Evolutionary conservation across 2,797 vertebrate genomes (phyloP).

Genomic region (Platalea minor): DNA sequence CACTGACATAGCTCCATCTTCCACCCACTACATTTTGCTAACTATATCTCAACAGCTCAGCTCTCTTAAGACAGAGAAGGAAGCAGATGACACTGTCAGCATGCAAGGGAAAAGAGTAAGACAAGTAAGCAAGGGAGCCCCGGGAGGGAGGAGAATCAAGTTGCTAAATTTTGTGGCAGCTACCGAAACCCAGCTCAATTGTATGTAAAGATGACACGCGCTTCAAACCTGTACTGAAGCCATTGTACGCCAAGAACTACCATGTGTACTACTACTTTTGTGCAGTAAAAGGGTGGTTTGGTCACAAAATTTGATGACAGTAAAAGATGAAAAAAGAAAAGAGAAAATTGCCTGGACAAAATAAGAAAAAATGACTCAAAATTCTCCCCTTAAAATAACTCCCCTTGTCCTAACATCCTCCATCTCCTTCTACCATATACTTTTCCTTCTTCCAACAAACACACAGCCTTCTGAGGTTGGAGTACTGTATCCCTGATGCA

Average conservation of each 20-base stretch:
- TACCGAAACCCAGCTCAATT: not conserved
- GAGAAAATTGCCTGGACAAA: not conserved
- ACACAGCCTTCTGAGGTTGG: not conserved
- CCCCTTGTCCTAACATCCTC: not conserved
- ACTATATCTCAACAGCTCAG: not conserved
- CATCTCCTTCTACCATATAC: not conserved
- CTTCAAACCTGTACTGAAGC: not conserved
- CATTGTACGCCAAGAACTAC: not conserved
- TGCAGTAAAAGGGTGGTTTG: not conserved
- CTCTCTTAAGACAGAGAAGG: not conserved
- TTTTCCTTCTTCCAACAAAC: not conserved
- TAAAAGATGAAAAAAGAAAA: not conserved
- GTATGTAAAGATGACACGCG: not conserved
- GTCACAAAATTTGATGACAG: not conserved
- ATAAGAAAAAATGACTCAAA: not conserved
- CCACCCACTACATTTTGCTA: slow-evolving; percentile 5
- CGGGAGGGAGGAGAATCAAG: not conserved
- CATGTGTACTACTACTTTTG: not conserved
- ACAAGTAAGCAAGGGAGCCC: not conserved
- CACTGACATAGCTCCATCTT: not conserved
- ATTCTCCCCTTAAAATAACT: not conserved
- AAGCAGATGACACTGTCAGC: not conserved
- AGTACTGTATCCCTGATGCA: not conserved
- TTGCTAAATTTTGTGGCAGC: not conserved
- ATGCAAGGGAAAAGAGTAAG: not conserved